Percentiles rank a stretch among this genome's conserved stretches.
Evolutionary conservation across 2,797 vertebrate species (phyloP).

Genomic region (Bucorvus abyssinicus): DNA sequence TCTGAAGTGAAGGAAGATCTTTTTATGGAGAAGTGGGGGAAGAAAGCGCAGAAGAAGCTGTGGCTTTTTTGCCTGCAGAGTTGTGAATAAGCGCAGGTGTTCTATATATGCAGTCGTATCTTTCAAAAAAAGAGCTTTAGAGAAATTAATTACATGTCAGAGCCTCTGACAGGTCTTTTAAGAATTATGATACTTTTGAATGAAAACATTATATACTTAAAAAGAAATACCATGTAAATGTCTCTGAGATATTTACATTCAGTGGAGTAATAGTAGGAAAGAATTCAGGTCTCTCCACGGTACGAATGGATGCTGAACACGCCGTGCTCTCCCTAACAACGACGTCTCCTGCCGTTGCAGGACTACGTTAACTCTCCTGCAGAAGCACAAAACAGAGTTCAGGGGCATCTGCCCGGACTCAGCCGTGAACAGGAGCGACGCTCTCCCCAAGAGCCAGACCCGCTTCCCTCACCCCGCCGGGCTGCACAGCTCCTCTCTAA

Average conservation of each 20-base stretch:
- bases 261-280: conserved; percentile 42
- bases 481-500: not conserved
- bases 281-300: not conserved
- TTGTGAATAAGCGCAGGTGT: conserved; percentile 64
- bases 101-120: conserved; percentile 28
- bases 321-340: not conserved
- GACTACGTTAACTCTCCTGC: not conserved
- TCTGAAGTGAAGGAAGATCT: not conserved
- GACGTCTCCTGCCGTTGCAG: not conserved
- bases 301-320: not conserved
- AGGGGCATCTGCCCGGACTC: not conserved
- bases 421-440: too few species aligned
- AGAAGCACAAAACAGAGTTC: not conserved
- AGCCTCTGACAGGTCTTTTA: conserved; percentile 68
- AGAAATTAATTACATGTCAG: conserved; percentile 72
- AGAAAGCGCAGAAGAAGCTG: not conserved
- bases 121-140: conserved; percentile 56
- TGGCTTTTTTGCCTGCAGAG: conserved; percentile 27
- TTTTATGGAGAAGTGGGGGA: conserved; percentile 43
- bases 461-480: accelerated
- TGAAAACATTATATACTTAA: conserved; percentile 70
- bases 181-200: conserved; percentile 70
- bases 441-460: not conserved
- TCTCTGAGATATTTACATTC: conserved; percentile 55
- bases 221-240: conserved; percentile 68